Percentiles rank a stretch among this genome's conserved stretches.
phyloP scores from a whole-genome alignment of 2,797 vertebrate species.

The Cossypha polioptera region DNA sequence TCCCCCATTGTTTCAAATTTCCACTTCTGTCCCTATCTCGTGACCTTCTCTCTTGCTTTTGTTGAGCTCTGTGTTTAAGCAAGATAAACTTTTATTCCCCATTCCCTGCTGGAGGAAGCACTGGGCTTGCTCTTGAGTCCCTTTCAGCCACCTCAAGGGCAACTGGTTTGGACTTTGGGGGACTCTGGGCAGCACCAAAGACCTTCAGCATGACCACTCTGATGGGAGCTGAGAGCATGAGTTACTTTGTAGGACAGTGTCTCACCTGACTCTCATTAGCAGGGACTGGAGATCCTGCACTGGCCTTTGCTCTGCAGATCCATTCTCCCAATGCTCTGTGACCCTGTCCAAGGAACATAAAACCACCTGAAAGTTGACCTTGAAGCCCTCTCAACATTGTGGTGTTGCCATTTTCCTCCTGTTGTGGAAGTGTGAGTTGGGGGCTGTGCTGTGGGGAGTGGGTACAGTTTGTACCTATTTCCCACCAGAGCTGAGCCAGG shows the following conservation, averaged over 20 bases:
- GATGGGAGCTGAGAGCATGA: background rate
- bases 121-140: background rate
- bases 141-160: background rate
- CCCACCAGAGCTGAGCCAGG: slow-evolving; percentile 83
- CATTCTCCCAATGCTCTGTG: rapidly evolving
- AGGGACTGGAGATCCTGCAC: background rate
- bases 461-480: slow-evolving; percentile 86
- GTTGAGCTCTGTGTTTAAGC: background rate
- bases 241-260: background rate
- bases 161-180: background rate
- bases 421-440: slow-evolving; percentile 76
- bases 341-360: background rate
- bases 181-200: rapidly evolving
- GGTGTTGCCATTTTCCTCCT: slow-evolving; percentile 74
- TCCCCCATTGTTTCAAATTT: background rate
- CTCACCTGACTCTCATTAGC: background rate
- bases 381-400: background rate
- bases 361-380: background rate
- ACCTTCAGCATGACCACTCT: background rate
- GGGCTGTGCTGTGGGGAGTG: slow-evolving; percentile 80
- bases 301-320: background rate
- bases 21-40: background rate
- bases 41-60: background rate
- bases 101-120: rapidly evolving
- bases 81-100: background rate